Evolutionary conservation across 2,113 vertebrate genomes (phyloP).

Genomic region (Cricetomys ansorgei): DNA sequence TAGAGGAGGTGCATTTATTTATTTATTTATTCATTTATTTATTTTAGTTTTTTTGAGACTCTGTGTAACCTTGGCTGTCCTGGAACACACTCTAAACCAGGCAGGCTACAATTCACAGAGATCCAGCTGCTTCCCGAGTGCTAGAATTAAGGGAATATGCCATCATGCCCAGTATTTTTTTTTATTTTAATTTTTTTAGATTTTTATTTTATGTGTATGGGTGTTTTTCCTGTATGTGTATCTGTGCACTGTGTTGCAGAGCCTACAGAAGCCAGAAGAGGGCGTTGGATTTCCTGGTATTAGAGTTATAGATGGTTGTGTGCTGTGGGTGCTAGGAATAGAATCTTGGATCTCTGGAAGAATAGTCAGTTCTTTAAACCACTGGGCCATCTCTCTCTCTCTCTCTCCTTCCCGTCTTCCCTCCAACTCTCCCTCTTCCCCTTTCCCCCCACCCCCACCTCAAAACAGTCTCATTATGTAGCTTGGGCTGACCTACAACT

Average conservation of each 20-base stretch:
- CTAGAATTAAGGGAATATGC: too few relatives aligned
- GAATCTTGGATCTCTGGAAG: neutral
- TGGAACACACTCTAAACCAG: too few relatives aligned
- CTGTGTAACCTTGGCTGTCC: too few relatives aligned
- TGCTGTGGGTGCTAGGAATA: neutral
- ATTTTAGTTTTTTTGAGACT: neutral
- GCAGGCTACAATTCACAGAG: too few relatives aligned
- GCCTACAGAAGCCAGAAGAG: neutral
- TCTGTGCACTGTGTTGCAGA: neutral
- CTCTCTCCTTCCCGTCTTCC: neutral
- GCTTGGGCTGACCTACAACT: neutral
- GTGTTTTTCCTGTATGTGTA: neutral
- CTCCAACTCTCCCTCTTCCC: too few relatives aligned
- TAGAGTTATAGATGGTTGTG: neutral
- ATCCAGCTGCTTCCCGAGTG: too few relatives aligned
- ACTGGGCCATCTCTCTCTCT: neutral
- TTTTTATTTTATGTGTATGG: neutral
- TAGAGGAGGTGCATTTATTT: too few relatives aligned
- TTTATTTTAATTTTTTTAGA: too few relatives aligned
- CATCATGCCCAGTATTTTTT: too few relatives aligned
- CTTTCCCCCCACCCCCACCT: fast-evolving
- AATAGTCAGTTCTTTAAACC: neutral
- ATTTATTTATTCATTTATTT: neutral
- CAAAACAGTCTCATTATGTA: neutral
- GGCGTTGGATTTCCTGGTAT: neutral